A percentile compares a stretch with the other conserved stretches of the same genome.
phyloP scores from a whole-genome alignment of 2,113 vertebrate species.

The Xiphorhynchus elegans region DNA sequence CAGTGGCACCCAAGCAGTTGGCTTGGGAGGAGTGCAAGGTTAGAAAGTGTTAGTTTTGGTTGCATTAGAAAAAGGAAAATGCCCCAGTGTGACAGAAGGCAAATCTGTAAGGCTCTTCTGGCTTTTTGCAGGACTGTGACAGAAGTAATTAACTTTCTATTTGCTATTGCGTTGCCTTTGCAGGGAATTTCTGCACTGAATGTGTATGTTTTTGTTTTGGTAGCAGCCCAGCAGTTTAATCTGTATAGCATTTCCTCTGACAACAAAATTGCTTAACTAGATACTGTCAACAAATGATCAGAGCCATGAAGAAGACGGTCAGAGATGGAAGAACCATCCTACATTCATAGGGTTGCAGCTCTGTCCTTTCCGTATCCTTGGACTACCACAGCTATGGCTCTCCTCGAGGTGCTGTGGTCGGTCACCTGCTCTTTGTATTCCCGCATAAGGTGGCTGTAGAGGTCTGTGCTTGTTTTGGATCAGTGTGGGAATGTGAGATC shows the following conservation, averaged over 20 bases:
- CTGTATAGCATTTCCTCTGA: background rate
- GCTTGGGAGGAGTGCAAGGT: background rate
- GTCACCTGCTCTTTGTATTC: background rate
- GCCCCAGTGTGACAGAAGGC: background rate
- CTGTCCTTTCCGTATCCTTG: background rate
- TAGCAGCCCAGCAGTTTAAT: background rate
- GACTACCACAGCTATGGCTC: accelerated
- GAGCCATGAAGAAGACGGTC: background rate
- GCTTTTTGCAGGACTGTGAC: background rate
- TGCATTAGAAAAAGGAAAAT: background rate
- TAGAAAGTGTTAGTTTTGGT: background rate
- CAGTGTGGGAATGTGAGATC: background rate
- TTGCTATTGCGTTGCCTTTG: background rate
- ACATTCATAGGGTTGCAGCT: background rate
- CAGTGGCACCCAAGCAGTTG: background rate
- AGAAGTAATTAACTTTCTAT: background rate
- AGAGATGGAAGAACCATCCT: background rate
- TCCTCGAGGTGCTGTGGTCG: accelerated
- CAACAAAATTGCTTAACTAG: background rate
- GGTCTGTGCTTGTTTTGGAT: background rate
- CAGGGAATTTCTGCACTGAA: background rate
- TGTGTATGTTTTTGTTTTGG: background rate
- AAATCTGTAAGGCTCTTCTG: background rate
- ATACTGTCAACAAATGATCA: background rate
- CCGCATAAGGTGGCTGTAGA: background rate